phyloP scores from a whole-genome alignment of 2,797 vertebrate genomes.

The Poecile montanus region DNA sequence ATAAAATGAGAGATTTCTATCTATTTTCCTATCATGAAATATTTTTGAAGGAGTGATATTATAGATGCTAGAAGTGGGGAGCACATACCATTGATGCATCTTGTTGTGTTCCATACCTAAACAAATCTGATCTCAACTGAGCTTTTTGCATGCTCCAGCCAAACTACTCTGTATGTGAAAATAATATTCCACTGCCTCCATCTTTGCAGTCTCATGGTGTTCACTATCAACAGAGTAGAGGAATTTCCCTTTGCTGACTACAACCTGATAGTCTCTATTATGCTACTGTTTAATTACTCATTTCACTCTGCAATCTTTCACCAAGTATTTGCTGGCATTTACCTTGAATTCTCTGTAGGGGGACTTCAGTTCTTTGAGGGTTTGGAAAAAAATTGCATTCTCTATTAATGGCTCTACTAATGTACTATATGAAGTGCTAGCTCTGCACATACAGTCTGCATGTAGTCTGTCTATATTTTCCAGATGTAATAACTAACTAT shows the following conservation, averaged over 20 bases:
- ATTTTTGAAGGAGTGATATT: background rate
- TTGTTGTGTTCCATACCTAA: background rate
- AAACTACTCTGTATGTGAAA: background rate
- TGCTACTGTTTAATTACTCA: background rate
- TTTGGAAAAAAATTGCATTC: background rate
- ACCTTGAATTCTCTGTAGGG: background rate
- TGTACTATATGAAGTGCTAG: background rate
- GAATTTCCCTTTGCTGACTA: background rate
- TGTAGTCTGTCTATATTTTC: background rate
- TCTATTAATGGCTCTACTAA: background rate
- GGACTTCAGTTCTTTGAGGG: background rate
- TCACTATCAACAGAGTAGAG: background rate
- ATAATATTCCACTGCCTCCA: background rate
- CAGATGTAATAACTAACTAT: background rate
- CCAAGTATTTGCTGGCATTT: background rate
- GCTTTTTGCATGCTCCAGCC: background rate
- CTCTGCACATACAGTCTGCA: background rate
- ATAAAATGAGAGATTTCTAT: background rate
- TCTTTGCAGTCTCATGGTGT: background rate
- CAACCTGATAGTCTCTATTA: background rate
- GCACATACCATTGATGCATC: background rate
- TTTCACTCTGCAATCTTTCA: background rate
- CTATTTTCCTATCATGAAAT: background rate
- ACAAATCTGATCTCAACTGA: background rate
- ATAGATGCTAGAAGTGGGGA: background rate